Evolutionary conservation across 92 coral and sea anemone genomes (phyloP), one percentile per base, ranked within the genome.

Genomic region (Heliopora coerulea): DNA sequence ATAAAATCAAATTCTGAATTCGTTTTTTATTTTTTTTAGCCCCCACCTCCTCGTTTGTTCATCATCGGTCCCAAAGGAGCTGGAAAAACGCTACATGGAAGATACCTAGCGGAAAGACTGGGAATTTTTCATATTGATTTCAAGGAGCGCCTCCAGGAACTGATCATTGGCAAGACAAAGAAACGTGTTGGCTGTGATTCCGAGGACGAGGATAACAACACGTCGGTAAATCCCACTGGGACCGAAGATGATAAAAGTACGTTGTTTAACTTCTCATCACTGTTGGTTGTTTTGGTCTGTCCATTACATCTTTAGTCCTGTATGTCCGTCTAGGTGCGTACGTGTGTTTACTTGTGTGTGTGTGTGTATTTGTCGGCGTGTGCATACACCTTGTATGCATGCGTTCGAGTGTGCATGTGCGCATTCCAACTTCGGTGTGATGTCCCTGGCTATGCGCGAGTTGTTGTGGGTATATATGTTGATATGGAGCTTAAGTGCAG

Each of bases 131-230:
- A 95, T 80, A 95, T 95, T 59, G 85, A 91, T 4, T 95, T 95
- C 83, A 82, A 79, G 58, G 99, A 95, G 37, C 91, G 97, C 2
- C 96, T 95, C 28, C 99, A 95, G 80, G 99, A 95, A 54, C 83
- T 95, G 61, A 95, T 95, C 83, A 90, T 95, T 67, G 96, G 96
- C 24, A 95, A 95, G 81, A 95, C 99, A 26, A 95, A 95, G 86
- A 95, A 91, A 72, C 91, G 83, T 80, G 83, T 95, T 63, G 99
- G 99, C 33, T 97, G 97, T 12, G 99, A 95, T 61, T 95, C 88
- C 58, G 99, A 95, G 17, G 96, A 91, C 26, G 99, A 89, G 35
- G 74, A 73, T 12, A 68, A 80, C 34, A 46, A 46, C 15, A 15
- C 12, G 2, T 2, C 7, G 15, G 52, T 6, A n/a, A 15, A 46